Evolutionary conservation across 1,140 invertebrate genomes (phyloP).

Genomic region (Drosophila sechellia): DNA sequence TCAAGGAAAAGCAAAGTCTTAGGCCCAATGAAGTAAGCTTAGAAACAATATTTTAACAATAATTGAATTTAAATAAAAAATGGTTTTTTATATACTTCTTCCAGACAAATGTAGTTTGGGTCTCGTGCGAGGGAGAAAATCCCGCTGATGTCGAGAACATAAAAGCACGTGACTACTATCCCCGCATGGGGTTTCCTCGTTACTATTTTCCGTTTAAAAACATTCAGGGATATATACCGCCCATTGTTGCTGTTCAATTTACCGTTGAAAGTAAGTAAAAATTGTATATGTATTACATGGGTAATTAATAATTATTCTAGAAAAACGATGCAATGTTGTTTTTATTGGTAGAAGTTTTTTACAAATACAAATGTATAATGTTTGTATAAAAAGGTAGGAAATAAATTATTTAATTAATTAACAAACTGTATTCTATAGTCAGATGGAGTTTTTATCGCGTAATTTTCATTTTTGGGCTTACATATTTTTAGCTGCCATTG

Average conservation of each 20-base stretch:
- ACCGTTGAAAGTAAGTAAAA: slow-evolving; percentile 90
- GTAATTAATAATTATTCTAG: too few species aligned
- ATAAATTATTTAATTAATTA: too few species aligned
- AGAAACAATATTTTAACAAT: not conserved
- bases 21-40: slow-evolving; percentile 77
- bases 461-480: too few species aligned
- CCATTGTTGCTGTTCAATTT: slow-evolving; percentile 95
- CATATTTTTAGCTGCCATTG: too few species aligned
- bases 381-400: too few species aligned
- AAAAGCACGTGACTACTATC: slow-evolving; percentile 92
- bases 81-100: slow-evolving; percentile 42
- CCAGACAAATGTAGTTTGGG: slow-evolving; percentile 91
- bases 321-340: too few species aligned
- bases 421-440: too few species aligned
- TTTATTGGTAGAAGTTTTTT: too few species aligned
- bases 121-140: slow-evolving; percentile 95
- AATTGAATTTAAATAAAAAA: not conserved
- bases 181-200: slow-evolving; percentile 90
- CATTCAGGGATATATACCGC: slow-evolving; percentile 93
- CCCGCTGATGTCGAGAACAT: slow-evolving; percentile 96
- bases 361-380: too few species aligned
- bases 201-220: slow-evolving; percentile 93
- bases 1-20: slow-evolving; percentile 84
- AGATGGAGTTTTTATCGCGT: too few species aligned
- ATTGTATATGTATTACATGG: not conserved